Base-by-base conservation (phyloP, 1,140 invertebrate species). In the Propsilocerus akamusi region DNA sequence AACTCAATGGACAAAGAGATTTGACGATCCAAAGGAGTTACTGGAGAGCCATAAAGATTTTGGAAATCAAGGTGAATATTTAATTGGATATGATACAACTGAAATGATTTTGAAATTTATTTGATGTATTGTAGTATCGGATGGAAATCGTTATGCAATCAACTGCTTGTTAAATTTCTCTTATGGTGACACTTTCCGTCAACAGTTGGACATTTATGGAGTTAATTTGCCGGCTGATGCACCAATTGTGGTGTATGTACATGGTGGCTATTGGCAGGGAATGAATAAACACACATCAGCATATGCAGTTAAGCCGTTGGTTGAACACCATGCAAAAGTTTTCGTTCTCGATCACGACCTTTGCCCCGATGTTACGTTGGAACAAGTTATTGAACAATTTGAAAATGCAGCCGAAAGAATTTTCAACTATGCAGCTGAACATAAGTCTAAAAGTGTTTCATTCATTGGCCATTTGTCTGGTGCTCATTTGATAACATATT, bases 261-360 rank as follows among this genome's bases (percentile, higher is more conserved):
- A 89, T 60, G 87, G 87, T 4, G 87, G 86, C 14, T 88, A 82
- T 56, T 91, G 86, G 86, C 80, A 84, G 59, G 68, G 73, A 53
- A 58, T 83, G 6, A 77, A 73, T 24, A 75, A 78, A 55, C 75
- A 80, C 28, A 56, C 75, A 5, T 73, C 77, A 1, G 68, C 73
- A 24, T 84, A 80, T 52, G 67, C 75, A 17, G 81, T 78, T 0
- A 58, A 63, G 3, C 70, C 77, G 0, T 62, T 87, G 0, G 68
- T 80, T 49, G 62, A 69, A 25, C 68, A 70, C 17, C 78, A 76
- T 2, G 74, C 82, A 34, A 78, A 82, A 56, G 80, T 80, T 0
- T 66, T 84, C 10, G 66, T 78, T 1, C 59, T 83, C 34, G 85
- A 80, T 26, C 88, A 89, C 59, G 81, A 84, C 56, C 65, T 87